phyloP scores from a whole-genome alignment of 2,797 vertebrate genomes.

The Helicolenus hilgendorfi region DNA sequence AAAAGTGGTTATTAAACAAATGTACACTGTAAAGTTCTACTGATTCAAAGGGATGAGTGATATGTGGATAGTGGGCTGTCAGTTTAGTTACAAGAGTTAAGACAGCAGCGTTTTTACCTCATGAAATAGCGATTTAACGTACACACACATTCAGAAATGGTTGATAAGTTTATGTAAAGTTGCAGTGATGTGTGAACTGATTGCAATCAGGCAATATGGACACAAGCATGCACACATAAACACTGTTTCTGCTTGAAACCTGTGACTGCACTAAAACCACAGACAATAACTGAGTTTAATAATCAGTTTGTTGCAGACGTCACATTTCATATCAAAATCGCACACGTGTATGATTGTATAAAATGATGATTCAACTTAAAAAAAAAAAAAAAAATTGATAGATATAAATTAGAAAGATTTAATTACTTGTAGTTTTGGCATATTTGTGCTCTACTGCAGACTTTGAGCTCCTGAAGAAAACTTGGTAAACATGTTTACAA shows the following conservation, averaged over 20 bases:
- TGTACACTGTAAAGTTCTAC: slow-evolving; percentile 34
- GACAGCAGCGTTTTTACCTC: slow-evolving; percentile 24
- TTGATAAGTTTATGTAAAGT: slow-evolving; percentile 13
- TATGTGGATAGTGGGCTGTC: slow-evolving; percentile 9
- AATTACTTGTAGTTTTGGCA: slow-evolving; percentile 52
- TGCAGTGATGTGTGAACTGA: slow-evolving; percentile 43
- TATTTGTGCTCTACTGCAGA: slow-evolving; percentile 42
- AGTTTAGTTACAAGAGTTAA: slow-evolving; percentile 40
- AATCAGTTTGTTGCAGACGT: slow-evolving; percentile 52
- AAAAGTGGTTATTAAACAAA: slow-evolving; percentile 66
- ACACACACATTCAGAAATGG: slow-evolving; percentile 58
- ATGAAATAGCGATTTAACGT: slow-evolving; percentile 38
- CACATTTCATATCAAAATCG: slow-evolving; percentile 61
- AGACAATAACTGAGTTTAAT: slow-evolving; percentile 55
- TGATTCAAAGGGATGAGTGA: slow-evolving; percentile 41
- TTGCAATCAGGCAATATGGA: slow-evolving; percentile 44
- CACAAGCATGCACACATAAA: slow-evolving; percentile 80
- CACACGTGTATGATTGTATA: slow-evolving; percentile 52
- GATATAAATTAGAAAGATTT: slow-evolving; percentile 6
- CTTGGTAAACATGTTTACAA: slow-evolving; percentile 51
- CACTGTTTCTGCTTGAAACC: slow-evolving; percentile 59
- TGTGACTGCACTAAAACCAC: slow-evolving; percentile 71
- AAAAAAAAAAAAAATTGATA: neutral
- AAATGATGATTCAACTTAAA: slow-evolving; percentile 43
- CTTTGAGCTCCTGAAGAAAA: slow-evolving; percentile 45